Evolutionary conservation across 2,113 vertebrate species (phyloP).

Genomic region (Lophius piscatorius): DNA sequence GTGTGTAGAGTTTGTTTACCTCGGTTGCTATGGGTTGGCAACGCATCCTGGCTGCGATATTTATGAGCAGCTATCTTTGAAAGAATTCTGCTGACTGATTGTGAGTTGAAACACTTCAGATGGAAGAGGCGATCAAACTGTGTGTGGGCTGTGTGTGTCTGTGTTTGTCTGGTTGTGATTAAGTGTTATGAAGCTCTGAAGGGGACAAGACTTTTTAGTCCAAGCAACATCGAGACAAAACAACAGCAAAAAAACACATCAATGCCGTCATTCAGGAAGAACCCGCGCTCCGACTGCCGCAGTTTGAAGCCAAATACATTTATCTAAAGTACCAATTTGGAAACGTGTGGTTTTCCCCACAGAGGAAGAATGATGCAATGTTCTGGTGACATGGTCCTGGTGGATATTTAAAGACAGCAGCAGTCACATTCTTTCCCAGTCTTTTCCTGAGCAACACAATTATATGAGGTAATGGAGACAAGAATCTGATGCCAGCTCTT

Average conservation of each 20-base stretch:
- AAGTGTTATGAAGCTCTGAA: constrained; percentile 33
- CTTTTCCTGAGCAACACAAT: constrained; percentile 11
- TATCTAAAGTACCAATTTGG: not conserved
- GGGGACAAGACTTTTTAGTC: too few species aligned
- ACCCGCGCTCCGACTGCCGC: not conserved
- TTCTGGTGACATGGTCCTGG: not conserved
- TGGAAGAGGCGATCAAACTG: too few species aligned
- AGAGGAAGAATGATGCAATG: not conserved
- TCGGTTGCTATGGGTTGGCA: constrained; percentile 70
- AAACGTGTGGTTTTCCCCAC: not conserved
- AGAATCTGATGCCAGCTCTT: constrained; percentile 19
- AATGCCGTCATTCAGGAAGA: constrained; percentile 2
- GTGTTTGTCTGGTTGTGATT: too few species aligned
- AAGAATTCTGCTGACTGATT: constrained; percentile 56
- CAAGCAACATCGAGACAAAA: constrained; percentile 59
- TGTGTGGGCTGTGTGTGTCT: too few species aligned
- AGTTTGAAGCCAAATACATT: not conserved
- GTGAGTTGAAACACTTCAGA: too few species aligned
- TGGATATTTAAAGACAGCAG: not conserved
- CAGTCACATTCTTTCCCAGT: not conserved
- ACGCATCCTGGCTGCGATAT: constrained; percentile 62
- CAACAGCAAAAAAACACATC: constrained; percentile 34
- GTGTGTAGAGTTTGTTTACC: constrained; percentile 63
- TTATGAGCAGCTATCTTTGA: constrained; percentile 63
- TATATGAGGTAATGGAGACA: constrained; percentile 17